Conservation (phyloP, 1,140 invertebrate species). For the Brachionus plicatilis region DNA sequence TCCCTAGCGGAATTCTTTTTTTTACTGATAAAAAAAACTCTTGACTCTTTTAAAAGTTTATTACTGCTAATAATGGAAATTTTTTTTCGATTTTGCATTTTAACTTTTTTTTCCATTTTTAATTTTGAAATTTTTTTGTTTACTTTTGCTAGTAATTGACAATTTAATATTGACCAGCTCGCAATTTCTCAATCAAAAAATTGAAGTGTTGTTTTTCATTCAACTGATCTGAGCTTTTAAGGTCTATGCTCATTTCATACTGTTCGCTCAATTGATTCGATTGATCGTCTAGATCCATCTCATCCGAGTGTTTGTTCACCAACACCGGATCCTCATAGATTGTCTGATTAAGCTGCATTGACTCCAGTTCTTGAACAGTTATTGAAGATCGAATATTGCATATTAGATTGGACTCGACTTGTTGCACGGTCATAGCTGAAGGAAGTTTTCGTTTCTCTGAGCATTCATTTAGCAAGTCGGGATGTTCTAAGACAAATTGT, state of each 20-base stretch:
- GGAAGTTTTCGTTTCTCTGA: neutral
- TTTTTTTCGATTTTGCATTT: neutral
- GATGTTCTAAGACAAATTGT: neutral
- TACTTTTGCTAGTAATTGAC: neutral
- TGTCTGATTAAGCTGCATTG: neutral
- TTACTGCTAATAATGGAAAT: neutral
- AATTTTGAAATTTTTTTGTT: neutral
- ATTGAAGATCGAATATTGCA: neutral
- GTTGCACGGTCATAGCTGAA: neutral
- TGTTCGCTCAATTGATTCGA: neutral
- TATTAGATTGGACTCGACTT: neutral
- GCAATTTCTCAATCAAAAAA: neutral
- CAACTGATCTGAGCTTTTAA: neutral
- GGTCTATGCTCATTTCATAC: neutral
- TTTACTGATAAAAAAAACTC: no score
- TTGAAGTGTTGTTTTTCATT: neutral
- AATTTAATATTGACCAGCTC: neutral
- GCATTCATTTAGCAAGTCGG: neutral
- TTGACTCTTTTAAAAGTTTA: neutral
- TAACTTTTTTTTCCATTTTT: neutral
- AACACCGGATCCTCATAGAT: neutral
- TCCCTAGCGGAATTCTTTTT: no score
- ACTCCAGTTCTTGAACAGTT: neutral
- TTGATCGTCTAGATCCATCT: neutral
- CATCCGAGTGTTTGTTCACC: neutral